Evolutionary conservation across 2,888 invertebrate genomes (phyloP), one percentile per base, ranked within the genome.

Genomic region (Aspidiotus rigidus): DNA sequence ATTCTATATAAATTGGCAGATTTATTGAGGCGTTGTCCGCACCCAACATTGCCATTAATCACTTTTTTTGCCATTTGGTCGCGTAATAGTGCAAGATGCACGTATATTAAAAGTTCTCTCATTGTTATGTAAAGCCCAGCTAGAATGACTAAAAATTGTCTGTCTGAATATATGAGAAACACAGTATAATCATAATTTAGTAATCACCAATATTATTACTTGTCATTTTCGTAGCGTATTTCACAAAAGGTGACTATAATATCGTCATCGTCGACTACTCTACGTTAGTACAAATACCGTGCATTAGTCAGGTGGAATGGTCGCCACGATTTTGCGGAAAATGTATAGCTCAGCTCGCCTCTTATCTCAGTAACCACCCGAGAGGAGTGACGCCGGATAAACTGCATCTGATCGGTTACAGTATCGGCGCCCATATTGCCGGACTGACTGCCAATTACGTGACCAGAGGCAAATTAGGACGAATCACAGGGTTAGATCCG

Each of bases 251-350:
- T 60, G 84, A 90, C 74, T 91, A 90, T 78, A 92, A 92, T 75
- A 86, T 92, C 69, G 85, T 92, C 74, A 89, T 92, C 69, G 90
- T 90, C n/a, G 90, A 92, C 79, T 92, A 91, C 77, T 85, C 86
- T 15, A 81, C 84, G 8, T 82, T 91, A 53, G 91, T 89, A 7
- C 86, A 86, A 76, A 90, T 91, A 75, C 91, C 91, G 0, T 92
- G 92, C 75, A 81, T 92, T 7, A 86, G 89, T 75, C 89, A 89
- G 82, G 78, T 81, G 74, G 78, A 79, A 72, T 81, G 81, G 81
- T 79, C 79, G 17, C 81, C 81, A 62, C 78, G 80, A 73, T 81
- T 81, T 74, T 80, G 81, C 71, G 81, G 80, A 11, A 83, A 87
- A 74, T 92, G 92, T 77, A 87, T 91, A 74, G 85, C 90, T 7